Evolutionary conservation across 2,113 vertebrate genomes (phyloP).

Genomic region (Oncorhynchus gorbuscha): DNA sequence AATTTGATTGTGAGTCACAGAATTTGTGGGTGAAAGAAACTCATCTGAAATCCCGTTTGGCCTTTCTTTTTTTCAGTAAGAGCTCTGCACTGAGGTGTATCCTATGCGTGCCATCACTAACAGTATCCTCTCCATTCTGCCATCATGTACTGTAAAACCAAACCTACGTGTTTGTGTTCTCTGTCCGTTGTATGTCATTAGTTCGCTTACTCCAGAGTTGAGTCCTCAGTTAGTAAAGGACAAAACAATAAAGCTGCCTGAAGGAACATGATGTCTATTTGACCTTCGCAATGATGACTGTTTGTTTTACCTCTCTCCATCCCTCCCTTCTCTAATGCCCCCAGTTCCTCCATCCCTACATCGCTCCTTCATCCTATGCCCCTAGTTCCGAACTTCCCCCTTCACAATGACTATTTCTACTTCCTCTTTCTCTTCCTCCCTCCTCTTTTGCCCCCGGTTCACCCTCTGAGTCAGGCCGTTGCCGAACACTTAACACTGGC

Average conservation of each 20-base stretch:
- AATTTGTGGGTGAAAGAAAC: no score
- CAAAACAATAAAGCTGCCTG: conserved; percentile 40
- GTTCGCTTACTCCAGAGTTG: conserved; percentile 23
- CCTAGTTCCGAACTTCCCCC: neutral
- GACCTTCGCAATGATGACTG: conserved; percentile 45
- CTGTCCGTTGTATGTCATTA: conserved; percentile 20
- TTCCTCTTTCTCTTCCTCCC: neutral
- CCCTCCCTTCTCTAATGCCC: neutral
- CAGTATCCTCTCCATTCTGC: no score
- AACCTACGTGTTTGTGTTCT: neutral
- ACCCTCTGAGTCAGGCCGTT: conserved; percentile 8
- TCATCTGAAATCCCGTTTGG: no score
- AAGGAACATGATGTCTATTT: conserved; percentile 51
- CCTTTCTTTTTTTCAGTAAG: no score
- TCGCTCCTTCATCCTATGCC: conserved; percentile 7
- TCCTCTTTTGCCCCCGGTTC: conserved; percentile 15
- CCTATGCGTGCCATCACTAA: no score
- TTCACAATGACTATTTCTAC: no score
- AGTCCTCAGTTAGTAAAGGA: conserved; percentile 49
- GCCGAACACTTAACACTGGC: conserved; percentile 50
- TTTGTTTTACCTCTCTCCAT: conserved; percentile 8
- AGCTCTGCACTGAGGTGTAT: no score
- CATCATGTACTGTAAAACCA: neutral
- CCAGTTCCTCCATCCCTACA: conserved; percentile 13
- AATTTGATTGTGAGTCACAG: no score